Conservation (phyloP, 2,888 invertebrate species). For the Oligia fasciuncula region DNA sequence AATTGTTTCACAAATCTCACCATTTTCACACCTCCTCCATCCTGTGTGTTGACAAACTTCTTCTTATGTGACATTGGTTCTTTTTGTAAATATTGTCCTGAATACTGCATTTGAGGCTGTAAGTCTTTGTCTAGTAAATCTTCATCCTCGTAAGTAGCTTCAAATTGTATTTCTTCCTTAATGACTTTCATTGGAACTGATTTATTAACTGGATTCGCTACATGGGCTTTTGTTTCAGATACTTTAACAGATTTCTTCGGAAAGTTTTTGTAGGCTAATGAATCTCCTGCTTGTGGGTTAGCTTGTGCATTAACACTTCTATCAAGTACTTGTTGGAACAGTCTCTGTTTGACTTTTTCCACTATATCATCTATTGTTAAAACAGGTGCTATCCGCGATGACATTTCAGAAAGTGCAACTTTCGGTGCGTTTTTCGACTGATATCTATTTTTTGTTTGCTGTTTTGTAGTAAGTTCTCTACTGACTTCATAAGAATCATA, state of each 20-base stretch:
- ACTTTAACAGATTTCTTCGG: neutral
- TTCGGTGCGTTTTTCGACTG: neutral
- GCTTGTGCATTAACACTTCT: neutral
- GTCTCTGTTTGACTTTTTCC: conserved; percentile 19
- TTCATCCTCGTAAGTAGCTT: conserved; percentile 7
- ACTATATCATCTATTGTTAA: conserved; percentile 28
- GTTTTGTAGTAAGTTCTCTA: neutral
- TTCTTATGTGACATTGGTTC: neutral
- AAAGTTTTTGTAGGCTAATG: conserved; percentile 4
- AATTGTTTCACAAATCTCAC: conserved; percentile 20
- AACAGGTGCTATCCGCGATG: too few relatives aligned
- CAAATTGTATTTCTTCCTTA: conserved; percentile 20
- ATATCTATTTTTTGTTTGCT: neutral
- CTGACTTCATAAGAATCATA: conserved; percentile 1
- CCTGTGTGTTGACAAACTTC: neutral
- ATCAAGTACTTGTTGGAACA: conserved; percentile 2
- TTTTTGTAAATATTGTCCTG: neutral
- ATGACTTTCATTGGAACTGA: conserved; percentile 4
- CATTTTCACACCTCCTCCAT: neutral
- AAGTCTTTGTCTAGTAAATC: neutral
- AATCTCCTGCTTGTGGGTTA: neutral
- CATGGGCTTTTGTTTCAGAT: neutral
- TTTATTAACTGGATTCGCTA: neutral
- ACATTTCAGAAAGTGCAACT: neutral
- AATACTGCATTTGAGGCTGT: neutral